Conservation (phyloP, 1,140 invertebrate species). For the Campodea augens region DNA sequence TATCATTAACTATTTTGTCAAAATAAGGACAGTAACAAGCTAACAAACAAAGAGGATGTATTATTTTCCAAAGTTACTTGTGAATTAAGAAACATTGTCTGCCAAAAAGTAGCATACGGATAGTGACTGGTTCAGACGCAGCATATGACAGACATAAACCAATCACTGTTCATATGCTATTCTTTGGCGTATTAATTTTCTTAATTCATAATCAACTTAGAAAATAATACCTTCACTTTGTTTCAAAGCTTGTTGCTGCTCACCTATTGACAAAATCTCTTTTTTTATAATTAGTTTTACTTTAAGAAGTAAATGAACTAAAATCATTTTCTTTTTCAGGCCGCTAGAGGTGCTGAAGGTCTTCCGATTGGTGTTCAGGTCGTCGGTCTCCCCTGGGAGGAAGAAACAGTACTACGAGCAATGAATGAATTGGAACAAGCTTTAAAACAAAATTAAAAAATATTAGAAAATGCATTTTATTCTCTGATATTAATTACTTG, state of each 20-base stretch:
- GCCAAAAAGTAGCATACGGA: no score
- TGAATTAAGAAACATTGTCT: no score
- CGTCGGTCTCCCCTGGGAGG: slow-evolving; percentile 22
- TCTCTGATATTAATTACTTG: not conserved
- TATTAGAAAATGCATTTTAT: not conserved
- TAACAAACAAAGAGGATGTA: no score
- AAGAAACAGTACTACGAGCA: slow-evolving; percentile 21
- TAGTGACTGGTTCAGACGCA: no score
- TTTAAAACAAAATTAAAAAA: slow-evolving; percentile 5
- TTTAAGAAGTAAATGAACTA: no score
- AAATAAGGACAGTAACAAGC: no score
- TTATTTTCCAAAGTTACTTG: no score
- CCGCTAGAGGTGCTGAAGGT: slow-evolving; percentile 16
- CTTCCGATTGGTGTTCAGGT: slow-evolving; percentile 24
- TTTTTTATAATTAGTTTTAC: slow-evolving; percentile 1
- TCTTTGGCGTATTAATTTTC: no score
- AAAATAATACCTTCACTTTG: not conserved
- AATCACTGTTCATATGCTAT: no score
- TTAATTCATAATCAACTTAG: no score
- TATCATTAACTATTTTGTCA: no score
- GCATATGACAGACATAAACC: no score
- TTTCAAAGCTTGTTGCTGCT: not conserved
- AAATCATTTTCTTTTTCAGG: slow-evolving; percentile 10
- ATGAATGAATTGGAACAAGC: slow-evolving; percentile 18
- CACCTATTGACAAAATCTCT: not conserved